Base-by-base conservation (phyloP, 1,140 invertebrate genomes). In the Diachasma alloeum region DNA sequence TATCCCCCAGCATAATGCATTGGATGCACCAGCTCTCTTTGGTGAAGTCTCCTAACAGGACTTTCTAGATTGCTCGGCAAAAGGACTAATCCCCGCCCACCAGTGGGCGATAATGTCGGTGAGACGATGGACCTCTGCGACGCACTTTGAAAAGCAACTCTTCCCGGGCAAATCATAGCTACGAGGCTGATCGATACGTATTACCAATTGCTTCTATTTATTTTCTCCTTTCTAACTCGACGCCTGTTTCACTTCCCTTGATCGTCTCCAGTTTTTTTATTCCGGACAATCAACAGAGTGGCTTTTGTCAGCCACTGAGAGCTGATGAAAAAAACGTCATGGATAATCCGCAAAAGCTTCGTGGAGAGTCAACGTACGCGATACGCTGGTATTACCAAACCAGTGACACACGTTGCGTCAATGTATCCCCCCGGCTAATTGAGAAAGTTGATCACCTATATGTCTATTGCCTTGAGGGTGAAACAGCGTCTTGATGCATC, bases 11-110 rank as follows among this genome's bases (percentile, higher is more conserved):
- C 59, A 74, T 76, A 76, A 79, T 76, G 42, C 73, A 79, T 76
- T 46, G 44, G 78, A 48, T 77, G 72, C 75, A 75, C 75, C 42
- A 42, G 56, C 77, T 75, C 53, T 48, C 66, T 79, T 67, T 72
- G 31, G 36, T 17, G 10, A 22, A 24, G 63, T 42, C 69, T 78
- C 67, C 76, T 80, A 81, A 80, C 82, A 78, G 78, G 72, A 80
- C 80, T 83, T 81, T 79, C 80, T 79, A 81, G 76, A 79, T 80
- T 72, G 72, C 69, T 71, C 75, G 78, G 72, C 73, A 78, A 79
- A 82, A 76, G 79, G 79, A 80, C 79, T 70, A 76, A 76, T 80
- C 48, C 66, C 63, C 76, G 73, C 78, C 78, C 78, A 77, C 78
- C 72, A 31, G 72, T 79, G 71, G 75, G 75, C 75, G 78, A 76